Conservation (phyloP, 2,113 vertebrate genomes). For the Melanerpes aurifrons region DNA sequence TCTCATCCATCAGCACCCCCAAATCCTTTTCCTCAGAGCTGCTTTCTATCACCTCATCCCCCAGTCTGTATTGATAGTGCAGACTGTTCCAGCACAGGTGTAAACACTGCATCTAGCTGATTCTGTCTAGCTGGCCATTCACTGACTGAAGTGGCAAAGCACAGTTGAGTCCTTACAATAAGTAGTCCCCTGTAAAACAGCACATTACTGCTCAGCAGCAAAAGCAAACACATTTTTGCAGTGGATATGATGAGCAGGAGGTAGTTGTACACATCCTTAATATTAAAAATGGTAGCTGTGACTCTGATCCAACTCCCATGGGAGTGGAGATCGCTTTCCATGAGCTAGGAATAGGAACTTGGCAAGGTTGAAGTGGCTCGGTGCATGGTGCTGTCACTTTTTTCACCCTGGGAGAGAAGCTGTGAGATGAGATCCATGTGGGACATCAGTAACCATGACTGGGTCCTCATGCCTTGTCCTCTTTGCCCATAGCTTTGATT, state of each 20-base stretch:
- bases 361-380: accelerated
- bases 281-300: not conserved
- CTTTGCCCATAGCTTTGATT: not conserved
- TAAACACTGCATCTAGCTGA: not conserved
- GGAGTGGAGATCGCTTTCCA: not conserved
- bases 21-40: too few relatives aligned
- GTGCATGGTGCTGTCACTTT: not conserved
- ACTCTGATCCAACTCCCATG: not conserved
- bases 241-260: not conserved
- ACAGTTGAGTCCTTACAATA: not conserved
- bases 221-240: not conserved
- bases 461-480: not conserved
- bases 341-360: not conserved
- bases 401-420: not conserved
- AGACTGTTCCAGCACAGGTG: too few relatives aligned
- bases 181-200: not conserved
- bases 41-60: too few relatives aligned
- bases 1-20: too few relatives aligned
- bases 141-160: not conserved
- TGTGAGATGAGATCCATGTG: accelerated
- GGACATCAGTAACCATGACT: accelerated
- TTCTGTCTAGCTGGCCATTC: conserved; percentile 36
- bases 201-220: not conserved
- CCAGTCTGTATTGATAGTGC: too few relatives aligned
- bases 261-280: not conserved